These are phyloP conservation scores for Propithecus perrieri DNA, from an alignment of 2,797 vertebrate species.

Conservation along the genomic window DNA sequence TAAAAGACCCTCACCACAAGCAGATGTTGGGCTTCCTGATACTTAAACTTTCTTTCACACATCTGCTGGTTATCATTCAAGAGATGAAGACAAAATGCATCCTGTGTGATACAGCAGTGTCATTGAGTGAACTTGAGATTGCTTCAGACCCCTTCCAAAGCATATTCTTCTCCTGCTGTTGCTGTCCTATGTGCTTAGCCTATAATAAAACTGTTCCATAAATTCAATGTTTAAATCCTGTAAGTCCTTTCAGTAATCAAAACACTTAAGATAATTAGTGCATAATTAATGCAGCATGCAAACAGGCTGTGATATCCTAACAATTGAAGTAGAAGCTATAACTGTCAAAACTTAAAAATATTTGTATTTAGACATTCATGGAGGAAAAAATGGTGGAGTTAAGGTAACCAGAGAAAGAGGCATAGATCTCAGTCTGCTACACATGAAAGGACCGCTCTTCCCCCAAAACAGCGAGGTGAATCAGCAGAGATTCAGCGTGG, in stretches of 20 bases:
- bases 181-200: not conserved
- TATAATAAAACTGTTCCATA: not conserved
- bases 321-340: not conserved
- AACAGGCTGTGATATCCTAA: not conserved
- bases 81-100: not conserved
- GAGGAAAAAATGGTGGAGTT: too few species aligned
- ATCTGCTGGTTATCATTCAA: not conserved
- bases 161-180: not conserved
- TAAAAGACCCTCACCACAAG: not conserved
- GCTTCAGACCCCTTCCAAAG: not conserved
- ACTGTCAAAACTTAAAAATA: not conserved
- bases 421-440: too few species aligned
- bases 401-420: too few species aligned
- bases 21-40: not conserved
- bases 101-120: not conserved
- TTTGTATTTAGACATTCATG: not conserved
- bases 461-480: too few species aligned
- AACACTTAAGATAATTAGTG: not conserved
- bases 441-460: too few species aligned
- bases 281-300: not conserved
- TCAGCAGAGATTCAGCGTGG: too few species aligned
- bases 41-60: not conserved
- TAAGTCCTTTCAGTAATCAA: not conserved
- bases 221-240: not conserved
- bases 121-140: not conserved